Evolutionary conservation across 2,113 vertebrate species (phyloP).

Genomic region (Sapajus apella): DNA sequence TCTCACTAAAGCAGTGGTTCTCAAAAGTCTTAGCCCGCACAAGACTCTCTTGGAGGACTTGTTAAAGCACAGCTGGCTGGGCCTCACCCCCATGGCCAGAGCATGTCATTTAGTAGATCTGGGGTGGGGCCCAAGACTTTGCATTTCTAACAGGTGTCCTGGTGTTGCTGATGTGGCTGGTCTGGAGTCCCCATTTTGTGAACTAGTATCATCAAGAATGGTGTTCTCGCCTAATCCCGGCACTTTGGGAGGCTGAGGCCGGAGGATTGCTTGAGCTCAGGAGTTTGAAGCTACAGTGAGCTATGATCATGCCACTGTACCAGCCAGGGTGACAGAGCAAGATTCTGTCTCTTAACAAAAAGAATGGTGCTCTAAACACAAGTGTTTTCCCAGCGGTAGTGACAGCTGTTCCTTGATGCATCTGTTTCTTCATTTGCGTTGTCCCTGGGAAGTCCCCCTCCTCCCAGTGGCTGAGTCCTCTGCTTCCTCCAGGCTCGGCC

Average conservation of each 20-base stretch:
- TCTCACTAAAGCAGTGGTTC: background rate
- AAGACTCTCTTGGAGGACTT: background rate
- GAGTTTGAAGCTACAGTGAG: too few relatives aligned
- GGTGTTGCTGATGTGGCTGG: background rate
- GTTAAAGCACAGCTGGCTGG: background rate
- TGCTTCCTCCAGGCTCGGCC: background rate
- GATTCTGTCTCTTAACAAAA: too few relatives aligned
- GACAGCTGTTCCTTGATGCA: background rate
- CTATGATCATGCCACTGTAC: too few relatives aligned
- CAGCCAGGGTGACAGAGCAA: too few relatives aligned
- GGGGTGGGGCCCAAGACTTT: too few relatives aligned
- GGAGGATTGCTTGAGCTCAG: too few relatives aligned
- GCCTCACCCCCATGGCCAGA: rapidly evolving
- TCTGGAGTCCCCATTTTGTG: background rate
- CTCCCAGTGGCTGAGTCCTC: background rate
- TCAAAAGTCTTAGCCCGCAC: background rate
- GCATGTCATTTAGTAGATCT: background rate
- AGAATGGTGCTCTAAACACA: background rate
- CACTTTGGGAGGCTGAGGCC: too few relatives aligned
- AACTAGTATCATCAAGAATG: background rate
- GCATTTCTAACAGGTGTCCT: background rate
- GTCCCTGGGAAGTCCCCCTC: background rate
- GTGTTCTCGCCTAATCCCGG: too few relatives aligned
- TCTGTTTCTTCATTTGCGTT: background rate
- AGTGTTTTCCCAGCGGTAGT: background rate